Base-by-base conservation (phyloP, 2,113 vertebrate species). In the Lynx canadensis region DNA sequence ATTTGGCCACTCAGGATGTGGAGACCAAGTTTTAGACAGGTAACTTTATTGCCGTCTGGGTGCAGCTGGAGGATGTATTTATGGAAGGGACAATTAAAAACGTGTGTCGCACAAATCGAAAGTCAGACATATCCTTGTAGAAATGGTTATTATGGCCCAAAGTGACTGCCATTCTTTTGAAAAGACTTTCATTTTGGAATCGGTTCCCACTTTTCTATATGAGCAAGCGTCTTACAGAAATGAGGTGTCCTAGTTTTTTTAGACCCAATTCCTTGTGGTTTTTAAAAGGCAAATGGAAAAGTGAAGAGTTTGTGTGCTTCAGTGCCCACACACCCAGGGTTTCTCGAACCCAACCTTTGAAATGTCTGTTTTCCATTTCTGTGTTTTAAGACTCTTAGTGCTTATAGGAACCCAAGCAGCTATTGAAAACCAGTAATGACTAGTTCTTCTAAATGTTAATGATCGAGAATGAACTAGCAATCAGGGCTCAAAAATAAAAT, bases 11-110 rank as follows among this genome's bases (percentile, higher is more conserved):
- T 97, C 80, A 38, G 86, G 84, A 91, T 98, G 96, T 97, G 86
- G 98, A 95, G 86, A 94, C 57, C 94, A 97, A 98, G 93, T 98
- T 98, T 97, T 94, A 94, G 98, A 97, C 96, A 95, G 95, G 98
- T 98, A 98, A 96, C 93, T 76, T 93, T 95, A 94, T 95, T 97
- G 97, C 87, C 95, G 87, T 97, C 76, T 95, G 80, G 95, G 85
- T 94, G 74, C 94, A 97, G 94, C 97, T 96, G 69, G 13, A 0
- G 94, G 85, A 97, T 95, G 63, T 93, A 45, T 96, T 97, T 98
- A 95, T 98, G 96, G 94, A 96, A 83, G 69, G 96, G 94, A 90
- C 68, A 82, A 98, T 98, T 98, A 98, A 98, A 98, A 98, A 80
- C 97, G 96, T 97, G 94, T 95, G 96, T 98, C 31, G 2, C 94